Evolutionary conservation across 92 coral and sea anemone genomes (phyloP).

Genomic region (Nematostella vectensis): DNA sequence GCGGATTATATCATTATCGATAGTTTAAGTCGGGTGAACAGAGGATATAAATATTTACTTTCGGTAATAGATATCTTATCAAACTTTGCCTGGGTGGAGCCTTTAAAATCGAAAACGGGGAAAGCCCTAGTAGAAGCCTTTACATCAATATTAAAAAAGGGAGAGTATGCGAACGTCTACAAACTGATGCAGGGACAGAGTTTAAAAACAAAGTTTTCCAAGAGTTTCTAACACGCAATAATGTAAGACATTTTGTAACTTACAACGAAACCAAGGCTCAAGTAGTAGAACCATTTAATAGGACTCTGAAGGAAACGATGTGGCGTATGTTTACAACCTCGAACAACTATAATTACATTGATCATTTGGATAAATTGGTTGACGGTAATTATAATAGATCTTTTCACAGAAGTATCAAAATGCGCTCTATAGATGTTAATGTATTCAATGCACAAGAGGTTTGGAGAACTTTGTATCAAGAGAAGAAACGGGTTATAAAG

Average conservation of each 20-base stretch:
- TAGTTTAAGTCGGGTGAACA: not conserved
- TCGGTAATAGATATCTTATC: constrained; percentile 3
- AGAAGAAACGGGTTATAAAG: not conserved
- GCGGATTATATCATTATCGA: not conserved
- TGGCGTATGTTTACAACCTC: constrained; percentile 9
- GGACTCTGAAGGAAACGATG: constrained; percentile 14
- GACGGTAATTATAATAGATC: constrained; percentile 9
- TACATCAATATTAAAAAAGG: constrained; percentile 5
- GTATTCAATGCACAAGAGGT: constrained; percentile 11
- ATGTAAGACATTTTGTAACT: constrained; percentile 13
- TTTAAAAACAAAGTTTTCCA: constrained; percentile 10
- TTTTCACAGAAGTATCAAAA: constrained; percentile 7
- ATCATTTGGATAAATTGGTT: constrained; percentile 7
- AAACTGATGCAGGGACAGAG: constrained; percentile 8
- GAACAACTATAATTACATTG: constrained; percentile 4
- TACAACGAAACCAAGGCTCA: constrained; percentile 15
- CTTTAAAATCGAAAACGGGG: constrained; percentile 5
- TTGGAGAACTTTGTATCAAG: constrained; percentile 9
- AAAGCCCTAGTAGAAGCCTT: constrained; percentile 5
- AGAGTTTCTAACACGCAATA: constrained; percentile 9
- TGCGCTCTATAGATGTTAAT: constrained; percentile 6
- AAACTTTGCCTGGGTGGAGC: constrained; percentile 1
- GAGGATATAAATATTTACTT: constrained; percentile 1
- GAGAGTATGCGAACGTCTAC: constrained; percentile 6
- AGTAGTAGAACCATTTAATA: constrained; percentile 26